Evolutionary conservation across 2,113 vertebrate species (phyloP).

Genomic region (Eurystomus gularis): DNA sequence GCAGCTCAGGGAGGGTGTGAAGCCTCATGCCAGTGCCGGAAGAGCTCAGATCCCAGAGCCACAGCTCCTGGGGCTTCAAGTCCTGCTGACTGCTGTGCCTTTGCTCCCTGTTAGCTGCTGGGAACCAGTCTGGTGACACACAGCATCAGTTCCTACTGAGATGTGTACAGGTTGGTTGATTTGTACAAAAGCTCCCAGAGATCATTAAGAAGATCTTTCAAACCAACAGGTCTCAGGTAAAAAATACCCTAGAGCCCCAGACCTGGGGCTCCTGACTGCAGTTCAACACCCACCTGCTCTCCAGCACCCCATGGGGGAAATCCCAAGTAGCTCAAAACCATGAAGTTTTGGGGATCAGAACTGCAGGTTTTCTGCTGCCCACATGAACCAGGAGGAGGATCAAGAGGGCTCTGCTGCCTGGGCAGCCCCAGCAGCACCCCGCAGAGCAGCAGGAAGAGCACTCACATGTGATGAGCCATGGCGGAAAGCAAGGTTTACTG

Average conservation of each 20-base stretch:
- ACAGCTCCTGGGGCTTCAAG: background rate
- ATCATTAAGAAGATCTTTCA: background rate
- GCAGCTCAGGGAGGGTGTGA: background rate
- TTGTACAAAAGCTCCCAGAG: background rate
- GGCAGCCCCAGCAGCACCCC: background rate
- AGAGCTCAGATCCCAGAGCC: background rate
- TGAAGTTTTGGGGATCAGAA: background rate
- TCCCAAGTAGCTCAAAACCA: background rate
- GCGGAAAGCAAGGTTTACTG: background rate
- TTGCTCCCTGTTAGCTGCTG: background rate
- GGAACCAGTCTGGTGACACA: rapidly evolving
- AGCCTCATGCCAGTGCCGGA: rapidly evolving
- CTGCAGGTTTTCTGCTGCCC: background rate
- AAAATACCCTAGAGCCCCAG: background rate
- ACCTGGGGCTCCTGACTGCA: background rate
- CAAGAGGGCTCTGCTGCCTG: background rate
- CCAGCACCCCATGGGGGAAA: rapidly evolving
- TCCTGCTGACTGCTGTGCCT: background rate
- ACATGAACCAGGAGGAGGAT: background rate
- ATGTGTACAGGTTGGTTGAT: background rate
- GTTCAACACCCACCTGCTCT: background rate
- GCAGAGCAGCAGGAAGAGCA: background rate
- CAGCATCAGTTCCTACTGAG: background rate
- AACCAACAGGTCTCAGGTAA: background rate
- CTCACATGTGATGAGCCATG: background rate